Conservation (phyloP, 2,888 invertebrate genomes). For the Megalurothrips usitatus region DNA sequence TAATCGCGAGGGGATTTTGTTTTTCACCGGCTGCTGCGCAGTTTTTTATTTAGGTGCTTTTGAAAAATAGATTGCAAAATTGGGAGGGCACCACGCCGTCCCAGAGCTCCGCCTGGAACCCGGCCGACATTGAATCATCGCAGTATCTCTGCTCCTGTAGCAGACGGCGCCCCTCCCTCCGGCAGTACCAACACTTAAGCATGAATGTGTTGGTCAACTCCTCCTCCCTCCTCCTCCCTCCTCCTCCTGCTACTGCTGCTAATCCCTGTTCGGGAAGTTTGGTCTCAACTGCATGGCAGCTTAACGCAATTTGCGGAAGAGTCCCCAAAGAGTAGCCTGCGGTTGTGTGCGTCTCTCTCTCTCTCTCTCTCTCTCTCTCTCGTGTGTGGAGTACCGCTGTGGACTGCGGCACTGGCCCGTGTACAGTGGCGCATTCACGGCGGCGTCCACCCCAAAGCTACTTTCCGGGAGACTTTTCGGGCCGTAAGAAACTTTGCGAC, state of each 20-base stretch:
- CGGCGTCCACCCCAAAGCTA: neutral
- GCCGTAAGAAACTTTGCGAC: neutral
- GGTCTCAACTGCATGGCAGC: neutral
- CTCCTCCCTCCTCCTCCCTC: neutral
- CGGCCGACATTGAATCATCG: no score
- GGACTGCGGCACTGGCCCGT: neutral
- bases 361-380: no score
- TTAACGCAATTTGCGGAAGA: constrained; percentile 17
- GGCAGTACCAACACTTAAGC: neutral
- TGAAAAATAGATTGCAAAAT: no score
- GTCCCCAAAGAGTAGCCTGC: neutral
- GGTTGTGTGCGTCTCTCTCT: no score
- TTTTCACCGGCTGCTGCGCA: no score
- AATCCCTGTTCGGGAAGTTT: constrained; percentile 11
- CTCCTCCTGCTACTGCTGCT: neutral
- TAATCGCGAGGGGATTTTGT: no score
- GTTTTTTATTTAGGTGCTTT: no score
- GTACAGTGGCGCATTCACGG: neutral
- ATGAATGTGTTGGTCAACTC: neutral
- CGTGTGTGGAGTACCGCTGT: neutral
- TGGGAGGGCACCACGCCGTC: no score
- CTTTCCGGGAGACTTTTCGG: constrained; percentile 9
- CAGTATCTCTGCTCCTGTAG: no score
- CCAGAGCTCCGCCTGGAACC: no score
- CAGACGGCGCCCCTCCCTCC: no score